Conservation (phyloP, 2,797 vertebrate genomes). For the Lagodon rhomboides region DNA sequence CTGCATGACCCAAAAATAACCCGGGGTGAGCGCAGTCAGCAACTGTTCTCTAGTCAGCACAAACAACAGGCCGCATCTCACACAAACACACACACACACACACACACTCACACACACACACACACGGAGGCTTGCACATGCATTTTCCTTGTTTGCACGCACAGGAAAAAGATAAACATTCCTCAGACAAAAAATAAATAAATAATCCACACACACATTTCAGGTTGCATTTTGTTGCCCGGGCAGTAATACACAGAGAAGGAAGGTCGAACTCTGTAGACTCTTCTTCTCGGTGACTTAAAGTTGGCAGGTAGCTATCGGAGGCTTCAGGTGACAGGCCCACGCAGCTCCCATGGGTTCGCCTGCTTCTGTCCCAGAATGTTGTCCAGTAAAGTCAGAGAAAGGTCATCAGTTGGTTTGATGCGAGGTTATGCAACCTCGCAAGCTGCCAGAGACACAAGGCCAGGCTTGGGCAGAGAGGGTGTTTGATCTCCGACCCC, state of each 20-base stretch:
- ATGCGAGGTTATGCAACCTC: slow-evolving; percentile 73
- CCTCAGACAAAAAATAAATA: neutral
- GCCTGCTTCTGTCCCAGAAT: slow-evolving; percentile 39
- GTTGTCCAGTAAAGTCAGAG: slow-evolving; percentile 68
- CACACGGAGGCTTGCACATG: slow-evolving; percentile 27
- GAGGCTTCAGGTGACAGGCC: slow-evolving; percentile 36
- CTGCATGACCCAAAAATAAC: slow-evolving; percentile 76
- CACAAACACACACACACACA: slow-evolving; percentile 15
- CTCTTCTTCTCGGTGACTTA: slow-evolving; percentile 3
- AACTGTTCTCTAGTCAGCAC: slow-evolving; percentile 72
- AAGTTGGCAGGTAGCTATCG: slow-evolving; percentile 4
- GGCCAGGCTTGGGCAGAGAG: slow-evolving; percentile 35
- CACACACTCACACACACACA: slow-evolving; percentile 28
- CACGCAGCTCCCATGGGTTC: slow-evolving; percentile 36
- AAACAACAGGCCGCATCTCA: slow-evolving; percentile 45
- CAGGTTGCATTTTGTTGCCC: slow-evolving; percentile 27
- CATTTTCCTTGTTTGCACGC: slow-evolving; percentile 44
- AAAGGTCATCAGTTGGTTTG: slow-evolving; percentile 67
- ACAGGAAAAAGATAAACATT: slow-evolving; percentile 26
- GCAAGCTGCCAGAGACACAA: slow-evolving; percentile 53
- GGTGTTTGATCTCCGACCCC: slow-evolving; percentile 48
- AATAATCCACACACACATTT: slow-evolving; percentile 25
- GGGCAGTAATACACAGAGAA: slow-evolving; percentile 15
- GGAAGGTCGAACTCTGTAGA: neutral
- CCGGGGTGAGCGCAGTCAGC: slow-evolving; percentile 68